phyloP scores from a whole-genome alignment of 2,113 vertebrate species.

The Psettodes erumei region DNA sequence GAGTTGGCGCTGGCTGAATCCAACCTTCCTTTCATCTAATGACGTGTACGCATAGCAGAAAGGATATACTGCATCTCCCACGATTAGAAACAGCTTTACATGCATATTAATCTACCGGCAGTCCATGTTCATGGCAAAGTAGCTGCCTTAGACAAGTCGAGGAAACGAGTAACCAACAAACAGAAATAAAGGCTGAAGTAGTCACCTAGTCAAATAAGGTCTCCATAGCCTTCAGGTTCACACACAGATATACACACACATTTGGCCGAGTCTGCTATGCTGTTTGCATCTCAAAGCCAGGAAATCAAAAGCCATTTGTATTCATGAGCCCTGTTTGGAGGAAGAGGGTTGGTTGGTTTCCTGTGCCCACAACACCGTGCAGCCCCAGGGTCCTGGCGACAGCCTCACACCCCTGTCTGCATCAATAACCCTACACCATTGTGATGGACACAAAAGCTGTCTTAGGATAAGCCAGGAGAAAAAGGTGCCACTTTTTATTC shows the following conservation, averaged over 20 bases:
- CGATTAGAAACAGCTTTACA: neutral
- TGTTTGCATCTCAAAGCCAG: conserved; percentile 60
- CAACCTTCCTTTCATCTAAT: conserved; percentile 26
- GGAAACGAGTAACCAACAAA: conserved; percentile 21
- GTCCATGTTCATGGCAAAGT: neutral
- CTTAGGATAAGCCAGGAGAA: conserved; percentile 57
- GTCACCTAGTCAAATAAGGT: conserved; percentile 43
- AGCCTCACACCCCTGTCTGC: conserved; percentile 56
- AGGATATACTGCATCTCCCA: neutral
- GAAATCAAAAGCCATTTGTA: conserved; percentile 74
- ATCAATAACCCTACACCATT: conserved; percentile 71
- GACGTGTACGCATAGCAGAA: neutral
- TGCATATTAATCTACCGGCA: neutral
- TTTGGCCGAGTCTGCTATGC: conserved; percentile 33
- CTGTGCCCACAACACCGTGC: conserved; percentile 56
- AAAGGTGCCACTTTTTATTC: conserved; percentile 77
- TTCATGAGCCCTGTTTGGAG: conserved; percentile 52
- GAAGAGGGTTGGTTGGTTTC: conserved; percentile 56
- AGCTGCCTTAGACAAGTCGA: conserved; percentile 22
- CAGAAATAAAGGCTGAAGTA: conserved; percentile 13
- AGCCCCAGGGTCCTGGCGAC: conserved; percentile 57
- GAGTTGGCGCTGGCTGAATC: neutral
- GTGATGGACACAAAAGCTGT: conserved; percentile 73
- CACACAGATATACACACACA: conserved; percentile 12
- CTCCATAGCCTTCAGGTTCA: conserved; percentile 46